phyloP scores from a whole-genome alignment of 2,888 invertebrate genomes.

The Acanthopleura granulata region DNA sequence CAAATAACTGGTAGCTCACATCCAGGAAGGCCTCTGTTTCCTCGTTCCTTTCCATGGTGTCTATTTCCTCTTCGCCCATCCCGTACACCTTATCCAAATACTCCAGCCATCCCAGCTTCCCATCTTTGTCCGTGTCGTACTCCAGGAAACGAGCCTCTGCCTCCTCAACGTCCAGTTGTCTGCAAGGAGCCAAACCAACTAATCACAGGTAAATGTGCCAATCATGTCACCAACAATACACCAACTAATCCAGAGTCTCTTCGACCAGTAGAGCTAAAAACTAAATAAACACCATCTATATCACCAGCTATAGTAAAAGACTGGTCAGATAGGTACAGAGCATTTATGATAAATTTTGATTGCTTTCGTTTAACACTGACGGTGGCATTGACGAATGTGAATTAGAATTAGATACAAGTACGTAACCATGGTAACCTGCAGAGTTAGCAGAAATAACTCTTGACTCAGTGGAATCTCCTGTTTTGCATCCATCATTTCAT shows the following conservation, averaged over 20 bases:
- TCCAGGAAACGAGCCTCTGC: slow-evolving; percentile 87
- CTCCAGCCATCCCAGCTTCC: slow-evolving; percentile 88
- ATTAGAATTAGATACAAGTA: too few species aligned
- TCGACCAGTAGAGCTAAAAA: too few species aligned
- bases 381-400: too few species aligned
- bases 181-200: slow-evolving; percentile 27
- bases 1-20: slow-evolving; percentile 35
- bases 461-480: too few species aligned
- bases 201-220: neutral
- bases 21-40: slow-evolving; percentile 46
- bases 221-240: neutral
- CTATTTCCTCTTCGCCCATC: slow-evolving; percentile 73
- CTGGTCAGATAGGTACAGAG: too few species aligned
- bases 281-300: too few species aligned
- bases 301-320: too few species aligned
- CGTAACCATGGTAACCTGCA: too few species aligned
- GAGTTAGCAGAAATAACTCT: too few species aligned
- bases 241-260: neutral
- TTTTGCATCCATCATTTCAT: too few species aligned
- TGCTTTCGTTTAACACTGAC: too few species aligned
- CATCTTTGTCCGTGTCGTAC: slow-evolving; percentile 85
- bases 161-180: slow-evolving; percentile 77
- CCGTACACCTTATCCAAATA: slow-evolving; percentile 91
- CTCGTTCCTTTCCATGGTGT: slow-evolving; percentile 46
- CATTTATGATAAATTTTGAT: too few species aligned